Percentiles rank a stretch among this genome's conserved stretches.
phyloP scores from a whole-genome alignment of 2,113 vertebrate species.

The Rhynchomys soricoides region DNA sequence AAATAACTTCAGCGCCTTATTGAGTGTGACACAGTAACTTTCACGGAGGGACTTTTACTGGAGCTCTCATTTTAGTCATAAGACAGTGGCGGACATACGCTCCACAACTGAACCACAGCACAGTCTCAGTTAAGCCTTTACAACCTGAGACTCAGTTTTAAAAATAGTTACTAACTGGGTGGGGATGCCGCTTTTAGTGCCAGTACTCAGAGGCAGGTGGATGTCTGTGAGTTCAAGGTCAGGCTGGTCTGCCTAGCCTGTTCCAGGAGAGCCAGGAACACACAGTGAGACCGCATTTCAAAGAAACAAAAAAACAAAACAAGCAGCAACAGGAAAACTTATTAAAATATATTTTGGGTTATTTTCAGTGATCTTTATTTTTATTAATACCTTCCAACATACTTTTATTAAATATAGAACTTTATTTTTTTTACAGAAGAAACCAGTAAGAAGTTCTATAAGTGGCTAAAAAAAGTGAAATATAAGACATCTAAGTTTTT shows the following conservation, averaged over 20 bases:
- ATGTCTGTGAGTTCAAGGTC: not conserved
- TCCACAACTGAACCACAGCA: not conserved
- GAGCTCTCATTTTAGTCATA: constrained; percentile 18
- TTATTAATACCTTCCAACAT: not conserved
- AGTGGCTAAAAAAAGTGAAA: not conserved
- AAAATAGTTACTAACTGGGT: not conserved
- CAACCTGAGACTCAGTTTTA: not conserved
- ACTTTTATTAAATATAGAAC: constrained; percentile 15
- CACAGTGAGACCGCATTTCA: not conserved
- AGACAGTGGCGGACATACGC: not conserved
- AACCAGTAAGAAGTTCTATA: not conserved
- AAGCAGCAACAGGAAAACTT: not conserved
- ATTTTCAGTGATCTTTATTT: constrained; percentile 1
- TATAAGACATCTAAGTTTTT: not conserved
- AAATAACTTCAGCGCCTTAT: not conserved
- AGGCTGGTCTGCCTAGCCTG: not conserved
- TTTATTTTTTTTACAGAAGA: constrained; percentile 4
- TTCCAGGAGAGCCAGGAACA: not conserved
- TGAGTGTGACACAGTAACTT: not conserved
- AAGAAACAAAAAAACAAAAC: not conserved
- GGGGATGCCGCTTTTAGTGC: not conserved
- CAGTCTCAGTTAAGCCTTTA: not conserved
- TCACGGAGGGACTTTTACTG: not conserved
- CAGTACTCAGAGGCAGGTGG: not conserved
- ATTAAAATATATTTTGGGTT: not conserved